phyloP scores from a whole-genome alignment of 2,797 vertebrate species.

The Carduelis carduelis region DNA sequence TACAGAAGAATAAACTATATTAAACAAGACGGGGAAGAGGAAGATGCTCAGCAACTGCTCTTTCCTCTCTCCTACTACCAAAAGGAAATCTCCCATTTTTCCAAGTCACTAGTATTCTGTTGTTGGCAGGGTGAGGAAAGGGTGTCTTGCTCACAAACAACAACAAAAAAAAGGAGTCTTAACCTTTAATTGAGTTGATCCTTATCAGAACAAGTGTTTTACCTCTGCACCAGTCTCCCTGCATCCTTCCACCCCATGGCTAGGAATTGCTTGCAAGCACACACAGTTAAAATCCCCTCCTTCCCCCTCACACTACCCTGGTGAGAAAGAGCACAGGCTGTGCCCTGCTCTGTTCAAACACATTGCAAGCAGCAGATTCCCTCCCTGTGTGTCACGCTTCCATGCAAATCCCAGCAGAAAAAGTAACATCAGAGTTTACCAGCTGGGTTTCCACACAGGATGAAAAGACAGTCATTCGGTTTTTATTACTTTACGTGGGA shows the following conservation, averaged over 20 bases:
- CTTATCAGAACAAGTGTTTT: neutral
- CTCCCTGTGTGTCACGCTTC: neutral
- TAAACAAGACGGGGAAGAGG: neutral
- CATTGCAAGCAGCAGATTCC: neutral
- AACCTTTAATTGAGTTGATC: neutral
- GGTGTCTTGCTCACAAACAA: neutral
- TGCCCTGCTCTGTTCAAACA: neutral
- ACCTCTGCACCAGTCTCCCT: neutral
- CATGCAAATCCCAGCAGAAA: neutral
- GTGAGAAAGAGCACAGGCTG: neutral
- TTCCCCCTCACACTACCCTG: neutral
- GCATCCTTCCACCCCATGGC: neutral
- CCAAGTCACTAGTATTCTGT: neutral
- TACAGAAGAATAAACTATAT: constrained; percentile 3
- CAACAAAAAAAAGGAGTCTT: neutral
- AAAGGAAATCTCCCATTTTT: neutral
- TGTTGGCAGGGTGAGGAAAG: neutral
- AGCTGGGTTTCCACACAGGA: neutral
- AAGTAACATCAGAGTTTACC: neutral
- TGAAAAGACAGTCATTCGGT: neutral
- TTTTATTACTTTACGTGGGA: neutral
- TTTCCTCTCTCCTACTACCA: neutral
- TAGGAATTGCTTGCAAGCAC: neutral
- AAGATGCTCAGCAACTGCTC: neutral
- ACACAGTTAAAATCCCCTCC: neutral